Evolutionary conservation across 2,113 vertebrate species (phyloP).

Genomic region (Daboia siamensis): DNA sequence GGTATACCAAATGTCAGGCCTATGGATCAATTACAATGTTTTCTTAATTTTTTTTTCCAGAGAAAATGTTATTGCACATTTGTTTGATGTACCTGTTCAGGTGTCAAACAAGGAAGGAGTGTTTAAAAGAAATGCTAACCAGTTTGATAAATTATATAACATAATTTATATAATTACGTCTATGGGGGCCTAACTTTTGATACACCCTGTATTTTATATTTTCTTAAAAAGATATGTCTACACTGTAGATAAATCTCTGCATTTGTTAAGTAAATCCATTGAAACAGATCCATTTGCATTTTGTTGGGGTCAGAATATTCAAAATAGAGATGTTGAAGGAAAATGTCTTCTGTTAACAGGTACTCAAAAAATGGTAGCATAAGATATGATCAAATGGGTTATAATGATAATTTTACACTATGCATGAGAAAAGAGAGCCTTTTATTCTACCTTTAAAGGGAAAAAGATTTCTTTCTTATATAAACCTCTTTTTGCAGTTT

Average conservation of each 20-base stretch:
- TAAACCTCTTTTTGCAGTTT: constrained; percentile 32
- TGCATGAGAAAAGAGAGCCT: constrained; percentile 22
- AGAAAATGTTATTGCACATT: neutral
- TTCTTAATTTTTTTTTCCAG: neutral
- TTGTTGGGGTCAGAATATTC: neutral
- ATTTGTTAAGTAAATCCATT: neutral
- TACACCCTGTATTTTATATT: neutral
- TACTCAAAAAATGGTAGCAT: constrained; percentile 15
- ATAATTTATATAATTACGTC: neutral
- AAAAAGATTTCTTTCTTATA: constrained; percentile 34
- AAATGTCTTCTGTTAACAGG: constrained; percentile 19
- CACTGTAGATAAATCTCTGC: neutral
- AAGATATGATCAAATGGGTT: constrained; percentile 17
- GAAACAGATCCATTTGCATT: constrained; percentile 10
- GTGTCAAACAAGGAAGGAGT: neutral
- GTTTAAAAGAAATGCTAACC: neutral
- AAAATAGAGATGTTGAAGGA: constrained; percentile 10
- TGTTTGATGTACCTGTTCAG: neutral
- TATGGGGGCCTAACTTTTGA: neutral
- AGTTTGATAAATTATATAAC: neutral
- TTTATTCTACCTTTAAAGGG: constrained; percentile 12
- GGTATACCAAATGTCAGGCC: neutral
- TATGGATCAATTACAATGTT: neutral
- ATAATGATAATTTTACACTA: constrained; percentile 31
- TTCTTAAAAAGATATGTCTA: neutral